Evolutionary conservation across 23 tunicate species (phyloP).

Genomic region (Diplosoma virens): DNA sequence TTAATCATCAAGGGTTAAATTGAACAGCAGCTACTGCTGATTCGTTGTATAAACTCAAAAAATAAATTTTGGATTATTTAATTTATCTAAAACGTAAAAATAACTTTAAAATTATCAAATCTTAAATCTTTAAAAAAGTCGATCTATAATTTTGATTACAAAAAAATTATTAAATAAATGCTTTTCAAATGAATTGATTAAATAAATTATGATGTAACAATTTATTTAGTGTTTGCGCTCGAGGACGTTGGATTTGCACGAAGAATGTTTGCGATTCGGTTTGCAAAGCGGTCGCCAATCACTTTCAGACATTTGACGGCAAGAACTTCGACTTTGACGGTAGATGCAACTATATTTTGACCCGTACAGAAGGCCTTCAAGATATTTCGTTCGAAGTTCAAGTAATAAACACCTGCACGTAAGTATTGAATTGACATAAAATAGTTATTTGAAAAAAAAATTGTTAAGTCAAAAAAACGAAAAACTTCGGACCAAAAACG

Average conservation of each 20-base stretch:
- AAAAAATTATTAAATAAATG: too few species aligned
- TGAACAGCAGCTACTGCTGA: too few species aligned
- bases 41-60: too few species aligned
- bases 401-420: conserved; percentile 92
- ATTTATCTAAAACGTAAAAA: too few species aligned
- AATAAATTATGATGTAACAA: too few species aligned
- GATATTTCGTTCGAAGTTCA: conserved; percentile 93
- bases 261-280: conserved; percentile 93
- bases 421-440: conserved; percentile 6
- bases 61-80: too few species aligned
- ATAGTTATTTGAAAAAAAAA: neutral
- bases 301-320: conserved; percentile 89
- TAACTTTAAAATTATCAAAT: too few species aligned
- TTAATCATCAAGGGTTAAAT: too few species aligned
- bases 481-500: too few species aligned
- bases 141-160: too few species aligned
- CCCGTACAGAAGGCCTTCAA: conserved; percentile 81
- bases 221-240: conserved; percentile 89
- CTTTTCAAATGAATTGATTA: too few species aligned
- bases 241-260: conserved; percentile 92
- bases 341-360: conserved; percentile 75
- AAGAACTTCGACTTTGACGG: conserved; percentile 86
- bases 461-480: neutral
- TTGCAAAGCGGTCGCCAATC: conserved; percentile 90
- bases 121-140: too few species aligned